A percentile compares a stretch with the other conserved stretches of the same genome.
These are phyloP conservation scores for Zosterops hypoxanthus DNA, from an alignment of 2,113 vertebrate species.

Conservation along the genomic window DNA sequence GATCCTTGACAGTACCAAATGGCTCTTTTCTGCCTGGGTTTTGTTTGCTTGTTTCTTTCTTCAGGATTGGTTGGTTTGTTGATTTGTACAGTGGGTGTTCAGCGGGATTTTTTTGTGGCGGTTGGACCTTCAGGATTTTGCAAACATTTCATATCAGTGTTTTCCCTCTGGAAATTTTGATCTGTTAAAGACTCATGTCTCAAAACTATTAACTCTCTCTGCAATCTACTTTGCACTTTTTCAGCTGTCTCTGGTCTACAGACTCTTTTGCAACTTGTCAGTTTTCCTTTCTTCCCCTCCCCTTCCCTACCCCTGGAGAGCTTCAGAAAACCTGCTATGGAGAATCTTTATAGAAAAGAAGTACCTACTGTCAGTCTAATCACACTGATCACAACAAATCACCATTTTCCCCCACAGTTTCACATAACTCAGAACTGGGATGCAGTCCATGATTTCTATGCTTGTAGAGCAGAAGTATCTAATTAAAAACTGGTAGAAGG, in stretches of 20 bases:
- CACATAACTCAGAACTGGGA: neutral
- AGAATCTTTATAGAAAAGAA: neutral
- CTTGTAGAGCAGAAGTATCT: neutral
- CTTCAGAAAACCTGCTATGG: neutral
- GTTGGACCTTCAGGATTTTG: neutral
- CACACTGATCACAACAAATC: neutral
- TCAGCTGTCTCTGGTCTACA: neutral
- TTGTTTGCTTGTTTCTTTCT: neutral
- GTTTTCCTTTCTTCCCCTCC: neutral
- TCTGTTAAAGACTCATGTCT: neutral
- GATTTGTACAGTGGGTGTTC: neutral
- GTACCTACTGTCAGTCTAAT: neutral
- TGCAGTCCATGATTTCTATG: neutral
- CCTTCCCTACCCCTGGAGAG: neutral
- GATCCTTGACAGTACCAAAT: neutral
- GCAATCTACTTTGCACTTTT: neutral
- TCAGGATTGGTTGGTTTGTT: neutral
- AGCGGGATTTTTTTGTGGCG: rapidly evolving
- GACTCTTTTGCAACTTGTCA: neutral
- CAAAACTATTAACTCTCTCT: neutral
- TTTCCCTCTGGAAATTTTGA: neutral
- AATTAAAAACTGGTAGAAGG: neutral
- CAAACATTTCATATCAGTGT: neutral
- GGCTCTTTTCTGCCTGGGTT: neutral
- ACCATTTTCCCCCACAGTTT: rapidly evolving